A percentile compares a stretch with the other conserved stretches of the same genome.
Evolutionary conservation across 2,797 vertebrate genomes (phyloP).

Genomic region (Pteronotus mesoamericanus): DNA sequence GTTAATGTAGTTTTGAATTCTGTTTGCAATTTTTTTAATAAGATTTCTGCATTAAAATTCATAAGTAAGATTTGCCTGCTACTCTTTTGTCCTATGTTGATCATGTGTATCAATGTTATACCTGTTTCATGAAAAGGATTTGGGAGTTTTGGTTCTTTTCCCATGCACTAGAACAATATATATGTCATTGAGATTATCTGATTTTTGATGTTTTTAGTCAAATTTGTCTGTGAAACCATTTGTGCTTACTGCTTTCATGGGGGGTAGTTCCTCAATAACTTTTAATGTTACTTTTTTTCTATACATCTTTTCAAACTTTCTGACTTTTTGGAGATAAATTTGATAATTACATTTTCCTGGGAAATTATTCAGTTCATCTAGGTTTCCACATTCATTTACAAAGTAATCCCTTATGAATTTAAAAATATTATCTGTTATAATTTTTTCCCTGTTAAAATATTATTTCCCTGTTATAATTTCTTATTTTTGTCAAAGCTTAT

Average conservation of each 20-base stretch:
- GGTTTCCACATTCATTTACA: neutral
- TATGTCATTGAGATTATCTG: neutral
- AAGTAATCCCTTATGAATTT: conserved; percentile 1
- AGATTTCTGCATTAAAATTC: neutral
- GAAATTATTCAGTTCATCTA: neutral
- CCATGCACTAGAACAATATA: neutral
- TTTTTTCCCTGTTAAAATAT: neutral
- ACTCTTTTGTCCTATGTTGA: neutral
- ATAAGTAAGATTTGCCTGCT: neutral
- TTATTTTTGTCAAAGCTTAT: neutral
- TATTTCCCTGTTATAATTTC: neutral
- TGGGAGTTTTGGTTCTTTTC: neutral
- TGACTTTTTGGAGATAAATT: neutral
- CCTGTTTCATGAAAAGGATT: neutral
- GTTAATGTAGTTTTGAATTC: neutral
- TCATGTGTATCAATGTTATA: neutral
- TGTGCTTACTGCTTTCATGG: neutral
- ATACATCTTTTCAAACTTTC: neutral
- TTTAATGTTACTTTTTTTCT: neutral
- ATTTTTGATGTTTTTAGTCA: neutral
- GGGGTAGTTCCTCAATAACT: neutral
- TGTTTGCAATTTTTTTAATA: too few relatives aligned
- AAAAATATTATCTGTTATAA: too few relatives aligned
- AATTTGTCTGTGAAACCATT: neutral
- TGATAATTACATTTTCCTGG: neutral